Evolutionary conservation across 2,888 invertebrate genomes (phyloP).

Genomic region (Mystacides longicornis): DNA sequence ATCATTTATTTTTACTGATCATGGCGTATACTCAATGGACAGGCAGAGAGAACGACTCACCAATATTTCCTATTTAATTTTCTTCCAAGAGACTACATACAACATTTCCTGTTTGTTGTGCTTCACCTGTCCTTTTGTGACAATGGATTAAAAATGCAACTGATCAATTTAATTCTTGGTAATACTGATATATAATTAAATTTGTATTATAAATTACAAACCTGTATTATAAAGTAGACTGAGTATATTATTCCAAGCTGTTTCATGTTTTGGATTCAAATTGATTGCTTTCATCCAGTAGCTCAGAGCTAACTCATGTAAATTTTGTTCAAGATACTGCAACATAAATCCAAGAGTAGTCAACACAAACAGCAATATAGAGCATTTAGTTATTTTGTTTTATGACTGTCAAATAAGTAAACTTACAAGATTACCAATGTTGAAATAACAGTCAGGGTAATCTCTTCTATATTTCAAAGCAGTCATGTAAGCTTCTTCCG

Average conservation of each 20-base stretch:
- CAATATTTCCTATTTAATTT: too few relatives aligned
- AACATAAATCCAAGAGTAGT: too few relatives aligned
- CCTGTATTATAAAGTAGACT: conserved; percentile 75
- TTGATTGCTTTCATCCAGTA: conserved; percentile 78
- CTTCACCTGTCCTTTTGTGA: too few relatives aligned
- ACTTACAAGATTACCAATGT: conserved; percentile 85
- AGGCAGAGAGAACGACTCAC: too few relatives aligned
- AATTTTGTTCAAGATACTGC: conserved; percentile 74
- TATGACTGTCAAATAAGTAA: not conserved
- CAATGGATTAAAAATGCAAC: too few relatives aligned
- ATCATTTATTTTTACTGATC: too few relatives aligned
- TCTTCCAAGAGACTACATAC: too few relatives aligned
- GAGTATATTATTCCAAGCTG: conserved; percentile 89
- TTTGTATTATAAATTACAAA: conserved; percentile 22
- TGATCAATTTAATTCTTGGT: too few relatives aligned
- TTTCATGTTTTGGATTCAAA: conserved; percentile 67
- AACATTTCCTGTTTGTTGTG: too few relatives aligned
- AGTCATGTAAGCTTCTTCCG: conserved; percentile 70
- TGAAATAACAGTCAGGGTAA: conserved; percentile 91
- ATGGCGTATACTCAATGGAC: too few relatives aligned
- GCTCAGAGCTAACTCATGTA: conserved; percentile 64
- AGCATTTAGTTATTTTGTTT: too few relatives aligned
- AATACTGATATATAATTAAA: not conserved
- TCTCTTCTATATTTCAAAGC: conserved; percentile 69
- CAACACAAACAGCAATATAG: too few relatives aligned